These are phyloP conservation scores for Hybos culiciformis DNA, from an alignment of 2,888 invertebrate species.

Conservation along the genomic window DNA sequence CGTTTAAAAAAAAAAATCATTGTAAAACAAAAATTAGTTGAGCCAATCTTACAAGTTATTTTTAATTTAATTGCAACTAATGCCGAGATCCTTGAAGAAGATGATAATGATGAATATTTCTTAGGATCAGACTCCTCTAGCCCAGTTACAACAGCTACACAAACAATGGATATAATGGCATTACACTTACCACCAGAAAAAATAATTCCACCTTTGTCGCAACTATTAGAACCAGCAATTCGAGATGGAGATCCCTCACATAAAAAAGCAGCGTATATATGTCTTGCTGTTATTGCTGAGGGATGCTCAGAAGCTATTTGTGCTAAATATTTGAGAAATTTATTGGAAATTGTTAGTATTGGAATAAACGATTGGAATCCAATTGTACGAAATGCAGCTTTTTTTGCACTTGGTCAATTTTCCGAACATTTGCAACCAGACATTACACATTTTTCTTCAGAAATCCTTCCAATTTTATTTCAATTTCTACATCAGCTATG, in stretches of 20 bases:
- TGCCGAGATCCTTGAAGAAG: slow-evolving; percentile 46
- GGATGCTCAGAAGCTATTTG: slow-evolving; percentile 65
- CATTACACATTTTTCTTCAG: slow-evolving; percentile 55
- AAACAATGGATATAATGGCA: slow-evolving; percentile 60
- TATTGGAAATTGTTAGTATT: slow-evolving; percentile 53
- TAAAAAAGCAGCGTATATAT: slow-evolving; percentile 57
- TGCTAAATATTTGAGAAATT: slow-evolving; percentile 52
- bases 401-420: slow-evolving; percentile 69
- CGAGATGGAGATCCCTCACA: slow-evolving; percentile 45
- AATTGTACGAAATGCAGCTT: slow-evolving; percentile 57
- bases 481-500: slow-evolving; percentile 50
- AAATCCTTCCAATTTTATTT: slow-evolving; percentile 57
- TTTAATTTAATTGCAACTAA: slow-evolving; percentile 54
- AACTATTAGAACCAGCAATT: slow-evolving; percentile 49
- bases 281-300: slow-evolving; percentile 64
- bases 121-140: slow-evolving; percentile 49
- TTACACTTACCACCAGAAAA: slow-evolving; percentile 63
- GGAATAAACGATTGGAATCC: slow-evolving; percentile 51
- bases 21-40: slow-evolving; percentile 55
- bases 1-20: slow-evolving; percentile 55
- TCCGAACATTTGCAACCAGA: slow-evolving; percentile 68
- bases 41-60: slow-evolving; percentile 53
- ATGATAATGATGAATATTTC: slow-evolving; percentile 48
- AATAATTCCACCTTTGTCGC: slow-evolving; percentile 54
- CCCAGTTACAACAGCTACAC: slow-evolving; percentile 53